A percentile compares a stretch with the other conserved stretches of the same genome.
Evolutionary conservation across 1,140 invertebrate genomes (phyloP).

Genomic region (Delia radicum): DNA sequence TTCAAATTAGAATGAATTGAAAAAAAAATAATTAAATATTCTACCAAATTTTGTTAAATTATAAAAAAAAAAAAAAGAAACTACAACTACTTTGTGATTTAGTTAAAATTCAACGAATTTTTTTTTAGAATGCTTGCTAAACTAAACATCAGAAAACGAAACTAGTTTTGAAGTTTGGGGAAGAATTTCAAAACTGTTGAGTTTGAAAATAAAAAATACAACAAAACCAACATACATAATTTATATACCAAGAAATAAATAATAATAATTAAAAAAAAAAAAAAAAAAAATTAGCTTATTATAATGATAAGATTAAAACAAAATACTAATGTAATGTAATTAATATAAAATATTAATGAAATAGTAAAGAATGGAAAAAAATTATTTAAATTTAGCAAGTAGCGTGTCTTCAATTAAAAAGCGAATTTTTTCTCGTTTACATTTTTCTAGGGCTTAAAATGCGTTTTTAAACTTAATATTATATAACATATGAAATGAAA

Average conservation of each 20-base stretch:
- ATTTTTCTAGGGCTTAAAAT: neutral
- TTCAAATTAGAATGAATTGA: neutral
- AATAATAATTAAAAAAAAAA: too few species aligned
- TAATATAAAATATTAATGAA: neutral
- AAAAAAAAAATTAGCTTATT: too few species aligned
- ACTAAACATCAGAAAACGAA: constrained; percentile 35
- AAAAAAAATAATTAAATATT: neutral
- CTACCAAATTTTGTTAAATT: neutral
- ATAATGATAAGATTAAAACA: neutral
- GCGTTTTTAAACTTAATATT: neutral
- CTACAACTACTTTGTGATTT: constrained; percentile 5
- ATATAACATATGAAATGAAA: neutral
- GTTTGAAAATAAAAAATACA: constrained; percentile 31
- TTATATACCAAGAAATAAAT: neutral
- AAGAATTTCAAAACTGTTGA: constrained; percentile 53
- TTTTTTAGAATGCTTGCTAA: neutral
- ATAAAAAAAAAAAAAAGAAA: neutral
- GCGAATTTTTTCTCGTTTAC: neutral
- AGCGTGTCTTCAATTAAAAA: neutral
- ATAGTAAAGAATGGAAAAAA: neutral
- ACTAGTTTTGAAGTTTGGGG: constrained; percentile 53
- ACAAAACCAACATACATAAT: too few species aligned
- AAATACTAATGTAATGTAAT: neutral
- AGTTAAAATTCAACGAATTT: constrained; percentile 23
- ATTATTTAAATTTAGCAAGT: constrained; percentile 4